Evolutionary conservation across 2,113 vertebrate species (phyloP).

Genomic region (Coptodon bakossiorum): DNA sequence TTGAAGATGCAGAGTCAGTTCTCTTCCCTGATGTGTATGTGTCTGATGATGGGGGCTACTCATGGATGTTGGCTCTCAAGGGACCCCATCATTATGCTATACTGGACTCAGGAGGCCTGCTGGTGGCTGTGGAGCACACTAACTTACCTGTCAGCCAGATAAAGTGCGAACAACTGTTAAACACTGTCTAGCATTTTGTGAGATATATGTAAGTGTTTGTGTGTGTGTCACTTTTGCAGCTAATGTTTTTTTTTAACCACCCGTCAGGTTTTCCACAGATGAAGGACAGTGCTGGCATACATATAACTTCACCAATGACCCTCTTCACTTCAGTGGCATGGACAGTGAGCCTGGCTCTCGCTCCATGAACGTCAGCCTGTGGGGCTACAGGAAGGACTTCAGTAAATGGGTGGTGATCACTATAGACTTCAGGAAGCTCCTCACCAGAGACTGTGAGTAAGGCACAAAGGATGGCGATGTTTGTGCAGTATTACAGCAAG

Average conservation of each 20-base stretch:
- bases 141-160: slow-evolving; percentile 76
- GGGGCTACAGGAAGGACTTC: slow-evolving; percentile 82
- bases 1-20: slow-evolving; percentile 82
- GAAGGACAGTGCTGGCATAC: slow-evolving; percentile 90
- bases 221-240: not conserved
- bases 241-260: not conserved
- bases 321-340: slow-evolving; percentile 85
- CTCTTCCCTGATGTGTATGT: slow-evolving; percentile 85
- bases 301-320: slow-evolving; percentile 77
- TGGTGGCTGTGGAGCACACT: slow-evolving; percentile 85
- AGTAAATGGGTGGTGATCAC: slow-evolving; percentile 88
- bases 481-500: not conserved
- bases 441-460: slow-evolving; percentile 81
- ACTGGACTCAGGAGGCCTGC: slow-evolving; percentile 88
- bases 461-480: not conserved
- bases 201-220: not conserved
- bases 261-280: slow-evolving; percentile 86
- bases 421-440: slow-evolving; percentile 84
- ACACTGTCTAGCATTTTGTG: not conserved
- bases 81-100: slow-evolving; percentile 92
- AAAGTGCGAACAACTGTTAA: slow-evolving; percentile 68
- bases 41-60: slow-evolving; percentile 91
- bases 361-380: slow-evolving; percentile 89
- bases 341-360: slow-evolving; percentile 87
- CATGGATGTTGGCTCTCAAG: slow-evolving; percentile 80